phyloP scores from a whole-genome alignment of 2,113 vertebrate species.

The Aegithalos caudatus region DNA sequence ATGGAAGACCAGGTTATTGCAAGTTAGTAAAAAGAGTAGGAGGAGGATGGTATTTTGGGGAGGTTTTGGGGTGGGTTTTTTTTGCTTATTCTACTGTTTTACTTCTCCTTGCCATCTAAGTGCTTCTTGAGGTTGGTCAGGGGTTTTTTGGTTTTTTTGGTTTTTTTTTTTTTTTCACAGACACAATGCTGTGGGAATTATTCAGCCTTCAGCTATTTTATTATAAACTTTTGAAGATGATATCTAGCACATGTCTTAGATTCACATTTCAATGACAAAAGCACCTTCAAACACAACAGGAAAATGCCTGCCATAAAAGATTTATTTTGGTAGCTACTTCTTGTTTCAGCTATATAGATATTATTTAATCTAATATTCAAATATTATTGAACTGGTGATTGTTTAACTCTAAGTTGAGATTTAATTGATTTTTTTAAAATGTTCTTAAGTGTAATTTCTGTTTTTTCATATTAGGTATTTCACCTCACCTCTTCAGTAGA shows the following conservation, averaged over 20 bases:
- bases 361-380: background rate
- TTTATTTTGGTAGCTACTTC: background rate
- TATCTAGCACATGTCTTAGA: background rate
- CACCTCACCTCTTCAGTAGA: background rate
- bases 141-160: background rate
- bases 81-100: background rate
- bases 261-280: slow-evolving; percentile 1
- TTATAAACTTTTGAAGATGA: background rate
- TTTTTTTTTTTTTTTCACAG: background rate
- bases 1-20: background rate
- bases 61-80: background rate
- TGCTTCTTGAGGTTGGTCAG: background rate
- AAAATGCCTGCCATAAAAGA: background rate
- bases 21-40: background rate
- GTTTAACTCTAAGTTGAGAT: background rate
- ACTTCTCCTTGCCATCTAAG: background rate
- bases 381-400: background rate
- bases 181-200: background rate
- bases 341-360: background rate
- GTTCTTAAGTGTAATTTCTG: background rate
- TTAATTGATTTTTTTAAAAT: background rate
- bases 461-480: background rate
- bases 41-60: background rate
- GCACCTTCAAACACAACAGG: background rate
- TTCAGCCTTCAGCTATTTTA: background rate